phyloP scores from a whole-genome alignment of 2,113 vertebrate genomes.

The Rhinogobius similis region DNA sequence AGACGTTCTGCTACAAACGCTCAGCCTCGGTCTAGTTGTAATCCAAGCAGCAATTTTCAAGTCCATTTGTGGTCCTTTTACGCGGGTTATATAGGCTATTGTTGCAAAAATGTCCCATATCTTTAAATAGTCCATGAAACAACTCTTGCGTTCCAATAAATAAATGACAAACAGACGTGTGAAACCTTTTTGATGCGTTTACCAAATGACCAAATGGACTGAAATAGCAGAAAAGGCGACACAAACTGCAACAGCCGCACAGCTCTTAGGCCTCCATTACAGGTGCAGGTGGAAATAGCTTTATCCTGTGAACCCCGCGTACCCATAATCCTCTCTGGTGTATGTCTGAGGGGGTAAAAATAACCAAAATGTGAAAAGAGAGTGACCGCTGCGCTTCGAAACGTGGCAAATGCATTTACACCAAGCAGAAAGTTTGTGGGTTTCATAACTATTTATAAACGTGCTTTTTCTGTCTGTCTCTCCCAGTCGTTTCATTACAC shows the following conservation, averaged over 20 bases:
- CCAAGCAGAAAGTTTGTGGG: slow-evolving; percentile 6
- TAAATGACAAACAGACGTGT: not conserved
- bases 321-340: slow-evolving; percentile 45
- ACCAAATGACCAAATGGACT: not conserved
- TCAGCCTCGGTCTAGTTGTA: no score
- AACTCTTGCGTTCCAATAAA: not conserved
- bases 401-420: slow-evolving; percentile 6
- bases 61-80: not conserved
- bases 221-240: slow-evolving; percentile 5
- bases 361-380: slow-evolving; percentile 6
- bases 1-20: no score
- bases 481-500: slow-evolving; percentile 87
- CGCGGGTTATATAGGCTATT: not conserved
- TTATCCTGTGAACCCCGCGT: slow-evolving; percentile 22
- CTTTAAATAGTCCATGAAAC: not conserved
- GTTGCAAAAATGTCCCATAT: not conserved
- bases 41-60: no score
- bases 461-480: slow-evolving; percentile 37
- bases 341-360: slow-evolving; percentile 30
- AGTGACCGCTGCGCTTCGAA: slow-evolving; percentile 12
- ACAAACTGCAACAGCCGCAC: not conserved
- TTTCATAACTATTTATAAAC: slow-evolving; percentile 20
- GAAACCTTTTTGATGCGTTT: slow-evolving; percentile 5
- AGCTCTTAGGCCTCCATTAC: slow-evolving; percentile 26
- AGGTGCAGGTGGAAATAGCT: slow-evolving; percentile 29